These are phyloP conservation scores for Camponotus floridanus DNA, from an alignment of 1,140 invertebrate species.

Conservation along the genomic window DNA sequence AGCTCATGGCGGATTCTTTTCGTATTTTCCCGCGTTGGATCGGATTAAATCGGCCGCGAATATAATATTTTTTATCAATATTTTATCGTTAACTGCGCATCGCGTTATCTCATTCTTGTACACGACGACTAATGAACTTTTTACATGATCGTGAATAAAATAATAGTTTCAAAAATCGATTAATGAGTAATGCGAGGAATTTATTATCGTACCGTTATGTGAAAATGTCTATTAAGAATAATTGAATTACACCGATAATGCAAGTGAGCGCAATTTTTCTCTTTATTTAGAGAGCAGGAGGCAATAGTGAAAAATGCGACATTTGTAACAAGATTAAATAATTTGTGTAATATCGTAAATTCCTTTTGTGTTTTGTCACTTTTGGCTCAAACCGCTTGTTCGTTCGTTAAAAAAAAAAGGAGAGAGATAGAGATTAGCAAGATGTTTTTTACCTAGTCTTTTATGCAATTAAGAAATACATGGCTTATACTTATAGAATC, in stretches of 20 bases:
- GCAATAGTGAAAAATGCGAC: not conserved
- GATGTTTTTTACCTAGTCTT: not conserved
- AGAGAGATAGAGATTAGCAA: not conserved
- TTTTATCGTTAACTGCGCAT: conserved; percentile 55
- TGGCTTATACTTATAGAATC: conserved; percentile 12
- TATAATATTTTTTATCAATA: conserved; percentile 65
- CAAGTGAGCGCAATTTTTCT: not conserved
- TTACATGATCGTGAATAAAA: conserved; percentile 43
- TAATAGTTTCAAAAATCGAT: conserved; percentile 32
- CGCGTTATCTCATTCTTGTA: conserved; percentile 11
- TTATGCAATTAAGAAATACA: conserved; percentile 21
- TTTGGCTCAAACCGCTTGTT: not conserved
- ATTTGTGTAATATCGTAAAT: conserved; percentile 32
- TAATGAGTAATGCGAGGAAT: conserved; percentile 35
- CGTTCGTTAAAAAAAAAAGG: not conserved
- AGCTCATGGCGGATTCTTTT: conserved; percentile 59
- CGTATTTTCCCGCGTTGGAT: not conserved
- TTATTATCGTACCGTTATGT: conserved; percentile 43
- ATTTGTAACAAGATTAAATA: conserved; percentile 40
- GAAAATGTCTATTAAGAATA: conserved; percentile 31
- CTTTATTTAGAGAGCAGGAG: conserved; percentile 23
- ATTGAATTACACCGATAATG: conserved; percentile 31
- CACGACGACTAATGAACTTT: conserved; percentile 28
- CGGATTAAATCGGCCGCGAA: conserved; percentile 6
- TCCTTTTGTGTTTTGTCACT: conserved; percentile 34